These are phyloP conservation scores for Augochlora pura DNA, from an alignment of 1,140 invertebrate genomes.

Conservation along the genomic window DNA sequence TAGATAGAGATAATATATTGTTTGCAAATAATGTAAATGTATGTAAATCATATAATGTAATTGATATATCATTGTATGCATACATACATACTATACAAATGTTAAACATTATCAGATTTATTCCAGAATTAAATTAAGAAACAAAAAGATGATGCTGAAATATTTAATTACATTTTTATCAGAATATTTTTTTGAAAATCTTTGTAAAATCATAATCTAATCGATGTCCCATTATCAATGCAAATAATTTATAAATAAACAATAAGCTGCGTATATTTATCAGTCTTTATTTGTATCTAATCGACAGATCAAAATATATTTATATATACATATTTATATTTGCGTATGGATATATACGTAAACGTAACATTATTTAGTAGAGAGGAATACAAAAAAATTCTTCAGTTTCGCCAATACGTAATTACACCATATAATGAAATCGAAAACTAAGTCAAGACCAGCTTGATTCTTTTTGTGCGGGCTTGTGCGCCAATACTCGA, in stretches of 20 bases:
- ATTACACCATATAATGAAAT: constrained; percentile 43
- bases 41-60: too few species aligned
- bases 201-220: too few species aligned
- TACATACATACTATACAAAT: too few species aligned
- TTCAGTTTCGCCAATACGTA: constrained; percentile 37
- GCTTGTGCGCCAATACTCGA: constrained; percentile 14
- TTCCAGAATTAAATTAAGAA: too few species aligned
- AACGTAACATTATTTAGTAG: constrained; percentile 47
- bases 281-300: constrained; percentile 73
- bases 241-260: background rate
- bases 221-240: background rate
- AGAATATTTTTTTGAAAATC: too few species aligned
- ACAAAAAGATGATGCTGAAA: too few species aligned
- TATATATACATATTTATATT: constrained; percentile 50
- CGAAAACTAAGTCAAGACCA: constrained; percentile 65
- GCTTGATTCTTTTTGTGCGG: constrained; percentile 63
- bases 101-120: too few species aligned
- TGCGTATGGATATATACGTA: constrained; percentile 27
- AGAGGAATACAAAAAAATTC: constrained; percentile 43
- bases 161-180: too few species aligned
- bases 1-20: too few species aligned
- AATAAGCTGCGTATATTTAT: constrained; percentile 50
- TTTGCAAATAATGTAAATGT: too few species aligned
- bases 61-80: too few species aligned
- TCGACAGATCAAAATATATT: constrained; percentile 71